Conservation (phyloP, 2,113 vertebrate genomes). For the Crotalus horridus region DNA sequence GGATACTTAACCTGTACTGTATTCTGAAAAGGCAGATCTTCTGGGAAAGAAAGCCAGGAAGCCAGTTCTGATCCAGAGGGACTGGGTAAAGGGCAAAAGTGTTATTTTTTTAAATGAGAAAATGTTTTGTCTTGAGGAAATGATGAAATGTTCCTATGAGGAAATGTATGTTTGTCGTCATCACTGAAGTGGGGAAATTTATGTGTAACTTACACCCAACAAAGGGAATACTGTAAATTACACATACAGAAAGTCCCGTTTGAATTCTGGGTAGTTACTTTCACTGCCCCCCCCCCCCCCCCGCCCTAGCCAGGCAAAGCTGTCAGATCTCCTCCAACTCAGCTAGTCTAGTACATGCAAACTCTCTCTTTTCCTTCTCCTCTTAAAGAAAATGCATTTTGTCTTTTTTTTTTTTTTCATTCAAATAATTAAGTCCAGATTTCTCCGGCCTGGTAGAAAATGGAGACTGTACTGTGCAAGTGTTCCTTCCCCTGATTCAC, state of each 20-base stretch:
- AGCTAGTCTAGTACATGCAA: constrained; percentile 57
- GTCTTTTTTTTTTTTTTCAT: constrained; percentile 33
- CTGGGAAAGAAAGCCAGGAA: background rate
- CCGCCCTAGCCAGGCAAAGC: constrained; percentile 41
- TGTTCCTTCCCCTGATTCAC: constrained; percentile 20
- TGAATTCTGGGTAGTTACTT: constrained; percentile 16
- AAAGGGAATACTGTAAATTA: constrained; percentile 9
- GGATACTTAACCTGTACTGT: background rate
- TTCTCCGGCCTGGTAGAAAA: constrained; percentile 39
- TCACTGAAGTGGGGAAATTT: constrained; percentile 14
- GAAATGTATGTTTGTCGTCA: fast-evolving
- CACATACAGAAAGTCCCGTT: background rate
- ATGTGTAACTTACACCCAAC: background rate
- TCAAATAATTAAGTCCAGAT: constrained; percentile 62
- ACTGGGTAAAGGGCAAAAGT: background rate
- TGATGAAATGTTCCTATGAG: background rate
- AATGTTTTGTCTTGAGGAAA: fast-evolving
- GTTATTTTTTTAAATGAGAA: background rate
- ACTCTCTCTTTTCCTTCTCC: constrained; percentile 26
- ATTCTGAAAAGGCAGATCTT: background rate
- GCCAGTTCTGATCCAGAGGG: background rate
- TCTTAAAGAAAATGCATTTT: constrained; percentile 1
- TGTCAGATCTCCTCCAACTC: constrained; percentile 39
- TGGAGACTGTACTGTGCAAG: background rate
- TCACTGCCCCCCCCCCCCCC: constrained; percentile 26